These are phyloP conservation scores for Hexactinellida sp. DNA, from an alignment of 37 sponge, comb jelly and placozoan genomes.

Conservation along the genomic window DNA sequence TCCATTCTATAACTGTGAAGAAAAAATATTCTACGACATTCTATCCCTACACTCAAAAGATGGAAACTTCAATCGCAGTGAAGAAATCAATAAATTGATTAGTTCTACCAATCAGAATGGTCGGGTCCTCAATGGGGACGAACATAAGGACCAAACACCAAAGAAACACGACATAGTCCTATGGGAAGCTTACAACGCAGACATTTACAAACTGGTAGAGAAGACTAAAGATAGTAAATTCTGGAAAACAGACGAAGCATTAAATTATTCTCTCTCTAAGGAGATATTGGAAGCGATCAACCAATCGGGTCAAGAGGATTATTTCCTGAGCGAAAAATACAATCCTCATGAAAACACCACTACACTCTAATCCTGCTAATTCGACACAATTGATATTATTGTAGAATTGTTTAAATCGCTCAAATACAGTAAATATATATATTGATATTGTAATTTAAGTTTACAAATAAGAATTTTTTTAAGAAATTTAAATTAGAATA, in stretches of 20 bases:
- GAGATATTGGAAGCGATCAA: neutral
- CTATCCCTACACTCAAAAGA: neutral
- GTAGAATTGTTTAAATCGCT: too few relatives aligned
- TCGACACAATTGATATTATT: too few relatives aligned
- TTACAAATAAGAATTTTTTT: too few relatives aligned
- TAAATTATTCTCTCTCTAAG: neutral
- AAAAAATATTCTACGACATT: neutral
- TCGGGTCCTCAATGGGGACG: neutral
- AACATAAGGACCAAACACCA: neutral
- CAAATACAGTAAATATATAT: too few relatives aligned
- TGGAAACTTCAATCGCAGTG: neutral
- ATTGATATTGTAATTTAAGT: too few relatives aligned
- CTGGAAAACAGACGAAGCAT: neutral
- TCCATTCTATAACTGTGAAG: neutral
- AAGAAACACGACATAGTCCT: constrained; percentile 4
- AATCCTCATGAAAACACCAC: neutral
- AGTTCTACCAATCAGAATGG: neutral
- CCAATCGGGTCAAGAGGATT: neutral
- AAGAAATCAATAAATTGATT: neutral
- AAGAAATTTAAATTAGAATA: too few relatives aligned
- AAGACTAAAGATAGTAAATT: neutral
- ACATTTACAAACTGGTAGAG: neutral
- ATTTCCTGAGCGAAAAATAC: neutral
- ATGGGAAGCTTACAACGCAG: neutral
- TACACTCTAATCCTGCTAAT: too few relatives aligned